A percentile compares a stretch with the other conserved stretches of the same genome.
These are phyloP conservation scores for Ginglymostoma cirratum DNA, from an alignment of 2,113 vertebrate genomes.

Conservation along the genomic window DNA sequence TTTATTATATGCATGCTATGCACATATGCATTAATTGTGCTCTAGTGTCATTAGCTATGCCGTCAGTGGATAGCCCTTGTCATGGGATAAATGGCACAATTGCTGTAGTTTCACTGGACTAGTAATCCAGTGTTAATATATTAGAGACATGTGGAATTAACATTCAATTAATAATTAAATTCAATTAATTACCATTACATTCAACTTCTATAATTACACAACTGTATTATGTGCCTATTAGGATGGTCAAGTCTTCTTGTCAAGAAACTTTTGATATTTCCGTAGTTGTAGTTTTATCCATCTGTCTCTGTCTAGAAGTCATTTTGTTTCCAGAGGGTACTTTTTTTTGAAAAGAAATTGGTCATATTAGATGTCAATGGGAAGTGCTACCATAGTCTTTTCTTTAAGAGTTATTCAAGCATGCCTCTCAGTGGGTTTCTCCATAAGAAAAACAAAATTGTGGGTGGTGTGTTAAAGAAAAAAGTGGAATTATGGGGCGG, in stretches of 20 bases:
- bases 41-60: too few species aligned
- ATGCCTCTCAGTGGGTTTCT: neutral
- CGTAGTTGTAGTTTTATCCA: neutral
- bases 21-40: too few species aligned
- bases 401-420: neutral
- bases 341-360: neutral
- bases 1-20: too few species aligned
- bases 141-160: too few species aligned
- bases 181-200: too few species aligned
- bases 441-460: neutral
- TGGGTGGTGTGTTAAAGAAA: neutral
- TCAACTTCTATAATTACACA: neutral
- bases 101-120: too few species aligned
- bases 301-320: neutral
- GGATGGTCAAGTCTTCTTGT: neutral
- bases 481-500: neutral
- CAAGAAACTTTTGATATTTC: neutral
- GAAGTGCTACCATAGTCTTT: neutral
- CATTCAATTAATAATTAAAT: too few species aligned
- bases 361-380: neutral
- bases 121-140: too few species aligned
- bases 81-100: too few species aligned
- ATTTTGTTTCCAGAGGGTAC: neutral
- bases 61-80: neutral
- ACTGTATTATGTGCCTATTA: neutral